Base-by-base conservation (phyloP, 2,113 vertebrate genomes). In the Pterocles burchelli region DNA sequence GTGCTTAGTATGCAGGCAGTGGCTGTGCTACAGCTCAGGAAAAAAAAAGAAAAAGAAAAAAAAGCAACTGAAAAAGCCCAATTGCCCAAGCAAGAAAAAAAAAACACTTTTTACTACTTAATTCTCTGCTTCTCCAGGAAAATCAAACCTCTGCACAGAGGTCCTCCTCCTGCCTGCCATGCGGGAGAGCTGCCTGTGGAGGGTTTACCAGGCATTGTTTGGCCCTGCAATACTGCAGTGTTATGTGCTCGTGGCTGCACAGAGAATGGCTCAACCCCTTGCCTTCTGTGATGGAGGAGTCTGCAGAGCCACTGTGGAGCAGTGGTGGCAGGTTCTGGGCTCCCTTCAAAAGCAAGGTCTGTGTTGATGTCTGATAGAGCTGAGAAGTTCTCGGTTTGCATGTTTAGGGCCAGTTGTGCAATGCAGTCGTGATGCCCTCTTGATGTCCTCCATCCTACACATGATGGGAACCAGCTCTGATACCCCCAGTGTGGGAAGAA, bases 1-100 rank as follows among this genome's bases (percentile, higher is more conserved):
- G 85, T 95, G 92, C 72, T 97, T 96, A 88, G 92, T 93, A 96
- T 97, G 93, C 95, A 95, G 91, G 90, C 48, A 18, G 68, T 41
- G 88, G 55, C 61, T 96, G 38, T 88, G 90, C 78, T 86, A 83
- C 34, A 77, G 90, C 93, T 92, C 65, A 68, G 61, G 3, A 1
- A 24, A 13, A n/a, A 38, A 36, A 10, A 16, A 38, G 7, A 33
- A 2, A 11, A 19, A 11, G 54, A 41, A 13, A 55, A 58, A 45
- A 33, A 38, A 33, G 29, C 24, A 45, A 54, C n/a, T 51, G 52
- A 51, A 73, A 74, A 83, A 85, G 25, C 28, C 63, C 59, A 84
- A 26, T 95, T 95, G 68, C 51, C 68, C 48, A 67, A 79, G 28
- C 7, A 52, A 87, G 78, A 48, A 58, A 87, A 72, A 58, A 65